phyloP scores from a whole-genome alignment of 2,113 vertebrate species.

The Brachypodius melanocephalos region DNA sequence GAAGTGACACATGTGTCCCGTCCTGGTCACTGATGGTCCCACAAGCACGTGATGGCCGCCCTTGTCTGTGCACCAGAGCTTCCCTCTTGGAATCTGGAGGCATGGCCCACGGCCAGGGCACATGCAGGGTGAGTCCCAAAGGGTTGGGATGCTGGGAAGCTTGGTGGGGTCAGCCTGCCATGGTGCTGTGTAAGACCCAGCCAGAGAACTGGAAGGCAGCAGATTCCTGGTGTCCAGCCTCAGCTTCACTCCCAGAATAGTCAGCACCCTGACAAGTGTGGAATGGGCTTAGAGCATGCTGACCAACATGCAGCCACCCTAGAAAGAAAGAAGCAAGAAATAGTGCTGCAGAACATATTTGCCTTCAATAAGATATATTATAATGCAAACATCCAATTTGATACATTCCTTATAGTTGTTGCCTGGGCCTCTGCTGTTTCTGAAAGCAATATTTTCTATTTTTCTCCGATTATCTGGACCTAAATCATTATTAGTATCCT shows the following conservation, averaged over 20 bases:
- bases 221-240: accelerated
- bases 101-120: not conserved
- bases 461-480: not conserved
- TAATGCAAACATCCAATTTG: not conserved
- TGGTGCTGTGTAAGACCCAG: not conserved
- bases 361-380: not conserved
- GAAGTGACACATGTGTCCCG: accelerated
- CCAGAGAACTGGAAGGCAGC: not conserved
- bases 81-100: not conserved
- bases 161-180: not conserved
- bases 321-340: not conserved
- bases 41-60: accelerated
- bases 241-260: accelerated
- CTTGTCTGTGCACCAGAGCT: not conserved
- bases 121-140: not conserved
- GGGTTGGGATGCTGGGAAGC: not conserved
- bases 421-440: not conserved
- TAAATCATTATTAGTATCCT: not conserved
- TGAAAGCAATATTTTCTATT: not conserved
- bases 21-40: accelerated
- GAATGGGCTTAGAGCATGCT: not conserved
- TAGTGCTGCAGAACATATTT: not conserved
- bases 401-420: not conserved
- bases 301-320: not conserved
- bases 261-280: not conserved